A percentile compares a stretch with the other conserved stretches of the same genome.
Conservation (phyloP, 2,888 invertebrate species). For the Macrophya annulata region DNA sequence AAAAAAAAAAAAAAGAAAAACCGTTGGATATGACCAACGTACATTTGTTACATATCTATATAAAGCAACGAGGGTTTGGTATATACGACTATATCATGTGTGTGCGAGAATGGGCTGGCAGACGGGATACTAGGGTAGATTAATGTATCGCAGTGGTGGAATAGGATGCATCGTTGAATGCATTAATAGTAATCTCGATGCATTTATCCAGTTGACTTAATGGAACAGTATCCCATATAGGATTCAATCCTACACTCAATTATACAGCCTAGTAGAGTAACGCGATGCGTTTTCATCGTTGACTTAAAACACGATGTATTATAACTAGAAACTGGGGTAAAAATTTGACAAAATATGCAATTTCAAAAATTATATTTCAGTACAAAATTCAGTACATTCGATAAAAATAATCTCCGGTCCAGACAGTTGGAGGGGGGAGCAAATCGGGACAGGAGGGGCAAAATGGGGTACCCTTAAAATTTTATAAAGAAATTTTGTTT, state of each 20-base stretch:
- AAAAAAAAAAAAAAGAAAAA: background rate
- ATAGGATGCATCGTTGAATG: slow-evolving; percentile 59
- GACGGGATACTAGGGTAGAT: slow-evolving; percentile 44
- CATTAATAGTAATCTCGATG: slow-evolving; percentile 70
- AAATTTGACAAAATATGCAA: too few relatives aligned
- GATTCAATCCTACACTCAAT: slow-evolving; percentile 78
- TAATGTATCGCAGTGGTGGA: slow-evolving; percentile 50
- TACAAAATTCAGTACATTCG: too few relatives aligned
- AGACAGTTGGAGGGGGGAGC: too few relatives aligned
- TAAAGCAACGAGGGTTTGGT: background rate
- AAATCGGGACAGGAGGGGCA: too few relatives aligned
- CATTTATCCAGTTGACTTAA: slow-evolving; percentile 70
- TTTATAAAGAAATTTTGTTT: too few relatives aligned
- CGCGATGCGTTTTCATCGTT: slow-evolving; percentile 43
- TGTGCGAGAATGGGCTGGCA: background rate
- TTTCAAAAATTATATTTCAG: too few relatives aligned
- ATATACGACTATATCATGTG: background rate
- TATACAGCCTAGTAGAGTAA: slow-evolving; percentile 70
- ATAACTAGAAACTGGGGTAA: too few relatives aligned
- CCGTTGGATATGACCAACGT: background rate
- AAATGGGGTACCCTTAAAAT: too few relatives aligned
- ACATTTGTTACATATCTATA: background rate
- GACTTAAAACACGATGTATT: slow-evolving; percentile 35
- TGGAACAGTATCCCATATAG: slow-evolving; percentile 66
- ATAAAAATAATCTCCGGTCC: too few relatives aligned